Base-by-base conservation (phyloP, 1,140 invertebrate species). In the Babylonia areolata region DNA sequence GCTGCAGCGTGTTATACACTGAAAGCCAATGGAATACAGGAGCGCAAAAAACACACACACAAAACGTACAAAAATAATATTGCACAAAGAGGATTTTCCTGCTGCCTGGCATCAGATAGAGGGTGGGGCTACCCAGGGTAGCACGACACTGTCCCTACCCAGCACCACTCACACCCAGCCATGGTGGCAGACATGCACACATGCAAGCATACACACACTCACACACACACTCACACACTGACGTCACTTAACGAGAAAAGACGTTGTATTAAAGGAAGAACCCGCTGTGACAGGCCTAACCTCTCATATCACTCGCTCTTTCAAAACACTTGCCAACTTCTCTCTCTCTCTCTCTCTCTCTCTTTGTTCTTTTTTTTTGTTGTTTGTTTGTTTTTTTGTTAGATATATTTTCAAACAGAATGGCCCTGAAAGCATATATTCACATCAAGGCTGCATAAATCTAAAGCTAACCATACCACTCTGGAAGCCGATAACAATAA, bases 71-170 rank as follows among this genome's bases (percentile, higher is more conserved):
- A 64, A 64, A 64, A 64, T 23, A 23, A 64, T 64, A 64, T 64
- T 64, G 58, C 58, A 64, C 58, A 64, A 64, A 64, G 15, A 12
- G 58, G 58, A 64, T 64, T 64, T 64, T 64, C 58, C 58, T 64
- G 58, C 58, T 64, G 58, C 58, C 58, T 64, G 58, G 58, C 58
- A 64, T 64, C 20, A 64, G 20, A 64, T n/a, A 64, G 28, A 64
- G 58, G 58, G 17, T 64, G 28, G n/a, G n/a, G 28, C 58, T 51
- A 51, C 46, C 46, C 46, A 12, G 46, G 46, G 46, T 64, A 64
- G 28, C 58, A 64, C 28, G 5, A n/a, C 58, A 64, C 28, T 23
- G 58, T 64, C 28, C 23, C 28, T 64, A 11, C 58, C 28, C 28
- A 64, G 28, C 58, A 64, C 28, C 12, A 64, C 58, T 23, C 20